phyloP scores from a whole-genome alignment of 1,140 invertebrate species.

The Melipona quadrifasciata region DNA sequence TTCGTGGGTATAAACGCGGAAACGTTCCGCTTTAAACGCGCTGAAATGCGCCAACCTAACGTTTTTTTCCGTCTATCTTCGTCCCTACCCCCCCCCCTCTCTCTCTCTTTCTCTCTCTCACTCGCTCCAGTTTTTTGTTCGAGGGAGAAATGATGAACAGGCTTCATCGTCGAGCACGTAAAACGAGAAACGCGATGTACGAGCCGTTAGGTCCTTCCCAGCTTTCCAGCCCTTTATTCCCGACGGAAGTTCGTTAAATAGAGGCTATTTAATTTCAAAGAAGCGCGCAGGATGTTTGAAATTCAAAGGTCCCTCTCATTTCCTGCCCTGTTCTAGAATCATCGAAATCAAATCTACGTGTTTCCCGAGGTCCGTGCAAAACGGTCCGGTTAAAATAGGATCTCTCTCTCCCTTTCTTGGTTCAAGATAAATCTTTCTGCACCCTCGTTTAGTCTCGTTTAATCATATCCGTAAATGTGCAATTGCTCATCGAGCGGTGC shows the following conservation, averaged over 20 bases:
- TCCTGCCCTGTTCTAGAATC: too few relatives aligned
- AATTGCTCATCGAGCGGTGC: background rate
- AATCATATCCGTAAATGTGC: background rate
- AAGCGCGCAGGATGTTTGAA: background rate
- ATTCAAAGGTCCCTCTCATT: background rate
- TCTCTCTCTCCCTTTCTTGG: rapidly evolving
- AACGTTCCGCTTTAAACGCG: constrained; percentile 3
- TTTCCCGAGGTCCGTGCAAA: background rate
- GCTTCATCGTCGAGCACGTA: background rate
- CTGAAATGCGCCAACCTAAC: background rate
- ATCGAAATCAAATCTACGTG: background rate
- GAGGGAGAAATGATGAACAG: constrained; percentile 7
- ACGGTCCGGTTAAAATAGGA: background rate
- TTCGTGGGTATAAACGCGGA: background rate
- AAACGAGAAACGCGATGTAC: background rate
- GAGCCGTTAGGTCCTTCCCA: background rate
- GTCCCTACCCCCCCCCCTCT: background rate
- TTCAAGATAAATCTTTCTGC: background rate
- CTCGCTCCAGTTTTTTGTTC: background rate
- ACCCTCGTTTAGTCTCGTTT: background rate
- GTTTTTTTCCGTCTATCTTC: background rate
- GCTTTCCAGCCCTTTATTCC: constrained; percentile 3
- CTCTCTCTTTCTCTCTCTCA: background rate
- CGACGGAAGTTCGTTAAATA: constrained; percentile 14
- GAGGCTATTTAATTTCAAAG: background rate